Evolutionary conservation across 2,113 vertebrate genomes (phyloP), one percentile per base, ranked within the genome.

Genomic region (Isichthys henryi): DNA sequence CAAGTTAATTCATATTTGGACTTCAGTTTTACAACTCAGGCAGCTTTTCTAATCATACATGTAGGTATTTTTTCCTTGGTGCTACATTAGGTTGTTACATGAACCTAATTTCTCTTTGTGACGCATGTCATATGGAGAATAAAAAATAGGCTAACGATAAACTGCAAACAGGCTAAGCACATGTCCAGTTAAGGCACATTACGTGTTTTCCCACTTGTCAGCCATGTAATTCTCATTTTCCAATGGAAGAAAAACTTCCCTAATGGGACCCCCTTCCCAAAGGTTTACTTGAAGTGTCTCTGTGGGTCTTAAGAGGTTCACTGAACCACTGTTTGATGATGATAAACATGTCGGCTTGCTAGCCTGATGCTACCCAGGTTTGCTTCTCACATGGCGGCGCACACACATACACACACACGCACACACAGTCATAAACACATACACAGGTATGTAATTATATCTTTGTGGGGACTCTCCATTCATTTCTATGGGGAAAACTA

Each of bases 281-380:
- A 8, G 13, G n/a, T 23, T 74, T 52, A 50, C 70, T 35, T 77
- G 46, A 9, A 27, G 43, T n/a, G 23, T 4, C 58, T 27, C 88
- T 88, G 83, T 46, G 83, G 21, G 23, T 46, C 43, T 46, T 13
- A 1, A 27, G 83, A 86, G 21, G 45, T 11, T n/a, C n/a, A 21
- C 11, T 15, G n/a, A 11, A 86, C 46, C 43, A 11, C 88, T 88
- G n/a, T 35, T 88, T 45, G 17, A 66, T 52, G 66, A 23, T 52
- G 62, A 88, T 77, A 88, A 88, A 88, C 88, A 74, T 88, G 66
- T 39, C 62, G 21, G 87, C 17, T 43, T 43, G 19, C 35, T 53
- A 10, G 52, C 9, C 56, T n/a, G 10, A 56, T 23, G 19, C 13
- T 58, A 19, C 39, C 58, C 87, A 45, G 58, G 23, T 27, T 5